Conservation (phyloP, 2,113 vertebrate genomes). For the Forbesichthys agassizii region DNA sequence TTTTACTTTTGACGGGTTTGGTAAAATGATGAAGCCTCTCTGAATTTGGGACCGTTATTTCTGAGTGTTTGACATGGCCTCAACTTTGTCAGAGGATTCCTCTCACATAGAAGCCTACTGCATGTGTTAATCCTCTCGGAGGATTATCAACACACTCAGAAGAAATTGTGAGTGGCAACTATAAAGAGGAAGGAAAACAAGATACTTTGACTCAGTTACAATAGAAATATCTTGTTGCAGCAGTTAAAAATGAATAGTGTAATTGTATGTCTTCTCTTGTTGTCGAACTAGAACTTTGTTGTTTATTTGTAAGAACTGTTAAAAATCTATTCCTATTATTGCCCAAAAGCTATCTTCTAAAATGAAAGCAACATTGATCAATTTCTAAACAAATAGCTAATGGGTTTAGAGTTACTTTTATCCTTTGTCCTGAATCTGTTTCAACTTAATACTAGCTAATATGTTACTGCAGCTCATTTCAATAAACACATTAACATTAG, state of each 20-base stretch:
- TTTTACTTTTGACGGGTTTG: too few relatives aligned
- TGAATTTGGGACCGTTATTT: too few relatives aligned
- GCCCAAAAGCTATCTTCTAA: too few relatives aligned
- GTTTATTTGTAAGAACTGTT: too few relatives aligned
- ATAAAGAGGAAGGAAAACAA: constrained; percentile 44
- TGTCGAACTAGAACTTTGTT: too few relatives aligned
- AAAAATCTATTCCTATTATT: too few relatives aligned
- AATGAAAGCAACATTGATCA: too few relatives aligned
- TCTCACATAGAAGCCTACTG: too few relatives aligned
- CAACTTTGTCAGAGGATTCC: constrained; percentile 52
- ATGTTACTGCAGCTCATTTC: constrained; percentile 12
- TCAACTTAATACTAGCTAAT: constrained; percentile 8
- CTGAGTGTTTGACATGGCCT: constrained; percentile 30
- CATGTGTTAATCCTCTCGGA: too few relatives aligned
- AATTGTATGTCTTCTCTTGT: too few relatives aligned
- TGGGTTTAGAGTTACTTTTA: not conserved
- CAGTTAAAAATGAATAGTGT: constrained; percentile 17
- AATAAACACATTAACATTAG: constrained; percentile 48
- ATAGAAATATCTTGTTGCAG: not conserved
- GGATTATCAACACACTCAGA: not conserved
- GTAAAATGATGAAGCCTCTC: too few relatives aligned
- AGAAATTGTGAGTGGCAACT: constrained; percentile 45
- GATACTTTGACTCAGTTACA: not conserved
- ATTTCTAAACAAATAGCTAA: too few relatives aligned
- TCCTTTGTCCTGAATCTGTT: constrained; percentile 9